Evolutionary conservation across 2,797 vertebrate species (phyloP).

Genomic region (Amazona ochrocephala): DNA sequence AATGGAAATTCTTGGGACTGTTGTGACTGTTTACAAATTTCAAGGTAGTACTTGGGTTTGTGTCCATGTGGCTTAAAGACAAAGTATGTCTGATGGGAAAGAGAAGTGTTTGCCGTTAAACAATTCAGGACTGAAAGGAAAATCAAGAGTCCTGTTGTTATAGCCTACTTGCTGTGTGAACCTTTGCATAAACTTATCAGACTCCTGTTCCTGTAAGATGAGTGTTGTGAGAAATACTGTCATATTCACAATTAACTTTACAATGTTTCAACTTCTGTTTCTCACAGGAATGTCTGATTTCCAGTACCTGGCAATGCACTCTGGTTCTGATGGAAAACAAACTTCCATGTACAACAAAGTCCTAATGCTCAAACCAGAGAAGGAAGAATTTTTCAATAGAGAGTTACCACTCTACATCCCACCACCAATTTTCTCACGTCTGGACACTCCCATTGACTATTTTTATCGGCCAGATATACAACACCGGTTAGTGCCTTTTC

Average conservation of each 20-base stretch:
- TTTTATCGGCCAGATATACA: conserved; percentile 87
- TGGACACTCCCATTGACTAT: conserved; percentile 91
- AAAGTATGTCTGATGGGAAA: neutral
- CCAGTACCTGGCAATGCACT: conserved; percentile 90
- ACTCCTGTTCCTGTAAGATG: neutral
- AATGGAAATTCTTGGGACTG: conserved; percentile 87
- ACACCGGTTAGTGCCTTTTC: conserved; percentile 75
- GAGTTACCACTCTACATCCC: conserved; percentile 89
- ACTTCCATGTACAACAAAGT: conserved; percentile 90
- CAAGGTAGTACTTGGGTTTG: conserved; percentile 82
- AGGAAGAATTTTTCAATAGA: conserved; percentile 88
- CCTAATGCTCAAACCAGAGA: conserved; percentile 87
- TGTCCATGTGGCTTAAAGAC: rapidly evolving
- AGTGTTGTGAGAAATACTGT: neutral
- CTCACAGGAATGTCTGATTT: conserved; percentile 93
- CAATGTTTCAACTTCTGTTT: neutral
- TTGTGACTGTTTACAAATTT: conserved; percentile 93
- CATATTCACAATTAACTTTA: neutral
- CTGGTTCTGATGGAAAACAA: conserved; percentile 72
- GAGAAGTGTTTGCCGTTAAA: neutral
- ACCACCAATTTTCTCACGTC: conserved; percentile 93
- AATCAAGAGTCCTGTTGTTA: neutral
- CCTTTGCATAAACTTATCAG: neutral
- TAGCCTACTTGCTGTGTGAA: neutral
- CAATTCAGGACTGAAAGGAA: neutral